These are phyloP conservation scores for Ophion costatus DNA, from an alignment of 2,888 invertebrate genomes.

Conservation along the genomic window DNA sequence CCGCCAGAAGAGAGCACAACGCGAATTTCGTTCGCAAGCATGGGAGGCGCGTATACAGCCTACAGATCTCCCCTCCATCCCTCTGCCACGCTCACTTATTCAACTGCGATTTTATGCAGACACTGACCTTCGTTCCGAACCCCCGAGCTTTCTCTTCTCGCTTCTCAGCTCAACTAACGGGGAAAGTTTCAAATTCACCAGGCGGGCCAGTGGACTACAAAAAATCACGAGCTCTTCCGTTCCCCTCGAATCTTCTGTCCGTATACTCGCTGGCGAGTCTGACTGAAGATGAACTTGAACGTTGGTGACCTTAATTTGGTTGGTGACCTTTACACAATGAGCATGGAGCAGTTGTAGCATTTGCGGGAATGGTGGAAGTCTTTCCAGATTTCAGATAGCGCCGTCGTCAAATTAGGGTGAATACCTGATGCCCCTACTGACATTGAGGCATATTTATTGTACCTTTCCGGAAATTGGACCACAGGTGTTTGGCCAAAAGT, in stretches of 20 bases:
- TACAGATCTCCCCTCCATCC: slow-evolving; percentile 53
- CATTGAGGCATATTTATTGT: too few relatives aligned
- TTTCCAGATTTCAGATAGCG: too few relatives aligned
- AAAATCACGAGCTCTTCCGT: slow-evolving; percentile 26
- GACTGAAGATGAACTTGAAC: too few relatives aligned
- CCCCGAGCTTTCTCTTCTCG: slow-evolving; percentile 60
- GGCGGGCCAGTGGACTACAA: slow-evolving; percentile 78
- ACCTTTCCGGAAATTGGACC: too few relatives aligned
- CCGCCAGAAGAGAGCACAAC: slow-evolving; percentile 57
- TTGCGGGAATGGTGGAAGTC: too few relatives aligned
- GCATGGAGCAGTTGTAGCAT: too few relatives aligned
- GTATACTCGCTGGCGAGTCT: not conserved
- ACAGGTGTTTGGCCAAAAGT: too few relatives aligned
- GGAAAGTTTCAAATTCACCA: slow-evolving; percentile 82
- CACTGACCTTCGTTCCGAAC: slow-evolving; percentile 82
- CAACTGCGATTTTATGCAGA: slow-evolving; percentile 80
- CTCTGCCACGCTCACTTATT: slow-evolving; percentile 59
- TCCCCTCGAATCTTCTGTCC: not conserved
- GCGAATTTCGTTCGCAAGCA: slow-evolving; percentile 58
- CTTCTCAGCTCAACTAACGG: slow-evolving; percentile 75
- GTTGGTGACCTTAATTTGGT: too few relatives aligned
- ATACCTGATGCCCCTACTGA: too few relatives aligned
- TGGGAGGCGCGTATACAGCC: slow-evolving; percentile 61
- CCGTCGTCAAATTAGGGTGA: too few relatives aligned
- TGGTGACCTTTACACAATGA: too few relatives aligned